Conservation (phyloP, 2,113 vertebrate species). For the Psammodynastes pulverulentus region DNA sequence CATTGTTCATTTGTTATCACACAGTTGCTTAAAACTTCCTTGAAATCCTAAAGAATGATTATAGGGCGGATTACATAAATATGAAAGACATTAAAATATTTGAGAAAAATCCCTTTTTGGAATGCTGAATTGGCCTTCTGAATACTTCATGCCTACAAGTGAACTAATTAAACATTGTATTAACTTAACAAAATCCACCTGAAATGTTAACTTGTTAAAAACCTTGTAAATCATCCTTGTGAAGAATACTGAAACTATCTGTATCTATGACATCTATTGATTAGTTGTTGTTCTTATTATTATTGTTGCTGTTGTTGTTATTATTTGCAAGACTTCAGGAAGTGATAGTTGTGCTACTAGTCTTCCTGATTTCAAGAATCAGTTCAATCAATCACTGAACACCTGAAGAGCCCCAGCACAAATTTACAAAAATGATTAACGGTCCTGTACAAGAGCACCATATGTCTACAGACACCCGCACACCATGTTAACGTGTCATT, state of each 20-base stretch:
- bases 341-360: conserved; percentile 12
- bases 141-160: background rate
- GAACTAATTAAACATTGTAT: background rate
- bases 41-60: background rate
- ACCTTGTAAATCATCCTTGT: background rate
- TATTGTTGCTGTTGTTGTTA: too few relatives aligned
- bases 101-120: background rate
- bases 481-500: conserved; percentile 27
- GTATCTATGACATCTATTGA: background rate
- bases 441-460: conserved; percentile 42
- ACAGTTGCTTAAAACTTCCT: background rate
- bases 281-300: too few relatives aligned
- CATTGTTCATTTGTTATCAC: background rate
- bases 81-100: background rate
- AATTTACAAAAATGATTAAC: conserved; percentile 34
- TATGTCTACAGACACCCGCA: conserved; percentile 27
- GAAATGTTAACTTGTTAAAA: background rate
- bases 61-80: background rate
- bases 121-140: background rate
- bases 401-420: conserved; percentile 19
- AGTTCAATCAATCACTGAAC: conserved; percentile 10
- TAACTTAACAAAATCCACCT: background rate
- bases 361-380: background rate
- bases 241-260: background rate
- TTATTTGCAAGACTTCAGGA: background rate